phyloP scores from a whole-genome alignment of 1,140 invertebrate species.

The Yoshiicerus persimilis region DNA sequence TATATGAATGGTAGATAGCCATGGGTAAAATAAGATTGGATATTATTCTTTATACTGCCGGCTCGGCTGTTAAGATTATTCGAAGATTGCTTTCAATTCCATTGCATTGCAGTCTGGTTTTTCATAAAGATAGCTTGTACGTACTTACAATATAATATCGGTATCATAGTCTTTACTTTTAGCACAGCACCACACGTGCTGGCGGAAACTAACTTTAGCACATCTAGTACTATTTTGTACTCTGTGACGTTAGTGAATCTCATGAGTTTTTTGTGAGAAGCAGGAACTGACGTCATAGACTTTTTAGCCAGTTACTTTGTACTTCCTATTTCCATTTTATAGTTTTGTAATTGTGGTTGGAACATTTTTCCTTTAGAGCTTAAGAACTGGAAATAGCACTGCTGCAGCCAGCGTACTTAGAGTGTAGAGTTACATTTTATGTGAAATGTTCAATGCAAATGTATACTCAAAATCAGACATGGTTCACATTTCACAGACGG shows the following conservation, averaged over 20 bases:
- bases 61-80: not conserved
- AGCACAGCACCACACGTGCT: not conserved
- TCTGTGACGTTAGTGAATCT: not conserved
- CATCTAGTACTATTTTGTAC: not conserved
- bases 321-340: not conserved
- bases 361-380: not conserved
- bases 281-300: not conserved
- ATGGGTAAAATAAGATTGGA: not conserved
- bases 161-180: not conserved
- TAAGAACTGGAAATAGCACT: too few species aligned
- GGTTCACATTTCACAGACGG: too few species aligned
- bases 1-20: not conserved
- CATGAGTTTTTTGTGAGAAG: not conserved
- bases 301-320: not conserved
- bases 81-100: not conserved
- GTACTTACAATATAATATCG: not conserved
- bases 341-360: not conserved
- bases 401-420: too few species aligned
- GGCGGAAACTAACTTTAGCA: not conserved
- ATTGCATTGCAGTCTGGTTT: not conserved
- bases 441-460: too few species aligned
- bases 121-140: not conserved
- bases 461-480: too few species aligned
- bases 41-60: too few species aligned
- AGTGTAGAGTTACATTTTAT: too few species aligned